Evolutionary conservation across 2,888 invertebrate genomes (phyloP), one percentile per base, ranked within the genome.

Genomic region (Drosophila austrosaltans): DNA sequence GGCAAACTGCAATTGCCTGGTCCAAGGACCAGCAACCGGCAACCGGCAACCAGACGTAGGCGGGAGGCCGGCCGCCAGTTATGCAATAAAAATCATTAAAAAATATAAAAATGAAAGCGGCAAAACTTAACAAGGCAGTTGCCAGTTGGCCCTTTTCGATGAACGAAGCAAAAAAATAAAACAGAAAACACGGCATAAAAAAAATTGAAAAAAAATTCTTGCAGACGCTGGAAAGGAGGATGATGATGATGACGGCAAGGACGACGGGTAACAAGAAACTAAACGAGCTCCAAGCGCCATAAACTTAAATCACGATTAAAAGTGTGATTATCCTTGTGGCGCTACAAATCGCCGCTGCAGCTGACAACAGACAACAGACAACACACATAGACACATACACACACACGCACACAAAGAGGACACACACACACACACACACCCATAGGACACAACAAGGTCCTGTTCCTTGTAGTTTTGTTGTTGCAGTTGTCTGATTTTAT

Each of bases 271-370:
- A 79, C 82, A 82, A 83, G 82, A 81, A 90, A 79, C 78, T 81
- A 85, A 84, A 88, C 85, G 85, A 86, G 88, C 76, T 66, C 77
- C 80, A 76, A 79, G 81, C 87, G 87, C 90, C 77, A 89, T 89
- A 90, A 90, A 89, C 89, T 89, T 90, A 90, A 90, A 91, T 91
- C 91, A 91, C 91, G 91, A 91, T 91, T 91, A 91, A 91, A 91
- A 91, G 91, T 91, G 91, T 90, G 91, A 91, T 91, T 91, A 91
- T 91, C 91, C 91, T 90, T 90, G 90, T 82, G 90, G 91, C 90
- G 86, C 89, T 89, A 90, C 90, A 89, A 90, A 90, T 90, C 90
- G 90, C 84, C 79, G 77, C 85, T 82, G 89, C 87, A 87, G 84
- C 86, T 88, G 89, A 83, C 89, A 89, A 60, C 66, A 63, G 89